phyloP scores from a whole-genome alignment of 2,888 invertebrate genomes.

The Monopis laevigella region DNA sequence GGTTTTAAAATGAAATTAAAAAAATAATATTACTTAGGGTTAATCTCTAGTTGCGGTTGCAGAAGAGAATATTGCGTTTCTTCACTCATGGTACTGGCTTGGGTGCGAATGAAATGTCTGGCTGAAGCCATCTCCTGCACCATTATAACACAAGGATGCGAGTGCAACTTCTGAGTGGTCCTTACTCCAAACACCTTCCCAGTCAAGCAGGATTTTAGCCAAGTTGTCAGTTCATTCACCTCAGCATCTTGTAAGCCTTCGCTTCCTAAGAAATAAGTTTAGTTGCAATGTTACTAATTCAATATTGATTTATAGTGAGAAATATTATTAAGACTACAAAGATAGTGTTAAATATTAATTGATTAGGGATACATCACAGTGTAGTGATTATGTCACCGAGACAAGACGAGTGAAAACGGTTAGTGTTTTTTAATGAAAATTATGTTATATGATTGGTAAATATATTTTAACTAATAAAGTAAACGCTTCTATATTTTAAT shows the following conservation, averaged over 20 bases:
- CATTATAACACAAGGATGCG: slow-evolving; percentile 94
- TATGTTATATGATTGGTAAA: too few species aligned
- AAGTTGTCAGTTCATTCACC: slow-evolving; percentile 80
- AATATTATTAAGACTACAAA: too few species aligned
- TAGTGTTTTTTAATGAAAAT: too few species aligned
- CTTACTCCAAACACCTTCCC: slow-evolving; percentile 86
- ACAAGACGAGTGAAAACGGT: too few species aligned
- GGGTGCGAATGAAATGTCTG: slow-evolving; percentile 91
- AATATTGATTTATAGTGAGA: too few species aligned
- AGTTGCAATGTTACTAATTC: not conserved
- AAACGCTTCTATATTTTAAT: too few species aligned
- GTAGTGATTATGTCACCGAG: too few species aligned
- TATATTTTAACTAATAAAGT: too few species aligned
- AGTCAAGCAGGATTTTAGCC: slow-evolving; percentile 78
- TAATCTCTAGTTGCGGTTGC: slow-evolving; percentile 93
- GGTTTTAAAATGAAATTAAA: too few species aligned
- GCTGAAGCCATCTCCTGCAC: slow-evolving; percentile 98
- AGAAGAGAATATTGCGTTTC: slow-evolving; percentile 86
- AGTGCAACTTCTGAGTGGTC: slow-evolving; percentile 83
- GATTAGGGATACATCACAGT: not conserved
- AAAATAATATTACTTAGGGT: slow-evolving; percentile 80
- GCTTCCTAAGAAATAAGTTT: slow-evolving; percentile 36
- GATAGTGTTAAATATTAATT: not conserved
- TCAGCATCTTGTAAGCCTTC: slow-evolving; percentile 78
- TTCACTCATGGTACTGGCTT: slow-evolving; percentile 82